phyloP scores from a whole-genome alignment of 2,113 vertebrate species.

The Sinosuthora webbiana region DNA sequence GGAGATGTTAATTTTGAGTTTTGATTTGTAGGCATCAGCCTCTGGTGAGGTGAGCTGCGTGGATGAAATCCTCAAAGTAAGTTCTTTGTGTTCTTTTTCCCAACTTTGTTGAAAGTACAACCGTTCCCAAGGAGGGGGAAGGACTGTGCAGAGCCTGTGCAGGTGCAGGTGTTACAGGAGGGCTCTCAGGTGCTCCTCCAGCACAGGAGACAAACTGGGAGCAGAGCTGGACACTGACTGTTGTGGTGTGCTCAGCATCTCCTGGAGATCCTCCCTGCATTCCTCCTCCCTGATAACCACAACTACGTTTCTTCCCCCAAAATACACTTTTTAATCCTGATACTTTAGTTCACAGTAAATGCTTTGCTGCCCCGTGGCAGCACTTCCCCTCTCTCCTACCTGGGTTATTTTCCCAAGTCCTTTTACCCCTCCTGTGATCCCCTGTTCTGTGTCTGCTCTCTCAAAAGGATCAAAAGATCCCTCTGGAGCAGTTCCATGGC shows the following conservation, averaged over 20 bases:
- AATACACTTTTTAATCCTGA: not conserved
- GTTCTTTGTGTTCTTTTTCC: not conserved
- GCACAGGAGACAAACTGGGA: not conserved
- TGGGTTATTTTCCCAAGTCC: not conserved
- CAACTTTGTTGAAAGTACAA: not conserved
- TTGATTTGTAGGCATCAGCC: constrained; percentile 82
- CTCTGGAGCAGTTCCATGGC: not conserved
- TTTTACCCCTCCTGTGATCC: not conserved
- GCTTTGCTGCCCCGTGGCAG: not conserved
- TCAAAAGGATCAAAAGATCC: not conserved
- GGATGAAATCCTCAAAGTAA: constrained; percentile 98
- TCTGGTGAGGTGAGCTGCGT: constrained; percentile 94
- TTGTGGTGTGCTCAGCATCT: not conserved
- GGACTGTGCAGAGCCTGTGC: not conserved
- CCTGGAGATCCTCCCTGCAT: not conserved
- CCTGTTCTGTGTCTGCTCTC: not conserved
- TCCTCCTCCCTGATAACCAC: not conserved
- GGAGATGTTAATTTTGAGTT: constrained; percentile 15
- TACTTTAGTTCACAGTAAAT: not conserved
- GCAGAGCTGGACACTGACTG: not conserved
- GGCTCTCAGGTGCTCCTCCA: not conserved
- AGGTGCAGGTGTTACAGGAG: not conserved
- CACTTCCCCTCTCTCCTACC: not conserved
- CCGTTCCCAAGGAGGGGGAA: not conserved
- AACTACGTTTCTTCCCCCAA: not conserved